A percentile compares a stretch with the other conserved stretches of the same genome.
These are phyloP conservation scores for Acipenser ruthenus DNA, from an alignment of 2,797 vertebrate species.

Conservation along the genomic window DNA sequence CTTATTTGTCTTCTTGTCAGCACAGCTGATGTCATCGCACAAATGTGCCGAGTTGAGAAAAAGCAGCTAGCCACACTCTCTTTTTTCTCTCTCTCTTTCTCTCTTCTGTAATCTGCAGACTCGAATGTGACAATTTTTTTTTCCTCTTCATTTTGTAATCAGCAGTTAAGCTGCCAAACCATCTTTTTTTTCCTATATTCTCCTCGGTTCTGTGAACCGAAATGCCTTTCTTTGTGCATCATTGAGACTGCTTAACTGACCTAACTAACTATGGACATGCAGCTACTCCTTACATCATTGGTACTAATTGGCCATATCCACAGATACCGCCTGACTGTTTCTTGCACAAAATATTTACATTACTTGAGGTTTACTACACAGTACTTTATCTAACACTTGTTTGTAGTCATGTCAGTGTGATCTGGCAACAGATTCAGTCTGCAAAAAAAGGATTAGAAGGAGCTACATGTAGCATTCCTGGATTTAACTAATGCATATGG, in stretches of 20 bases:
- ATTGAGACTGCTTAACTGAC: neutral
- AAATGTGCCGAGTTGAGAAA: conserved; percentile 12
- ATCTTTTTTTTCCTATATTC: neutral
- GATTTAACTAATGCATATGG: too few relatives aligned
- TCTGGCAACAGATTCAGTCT: too few relatives aligned
- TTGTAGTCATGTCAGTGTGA: too few relatives aligned
- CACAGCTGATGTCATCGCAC: conserved; percentile 13
- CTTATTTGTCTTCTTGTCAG: conserved; percentile 15
- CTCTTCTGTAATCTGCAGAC: neutral
- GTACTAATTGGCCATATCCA: too few relatives aligned
- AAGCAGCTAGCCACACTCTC: conserved; percentile 1
- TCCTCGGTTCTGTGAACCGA: neutral
- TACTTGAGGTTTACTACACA: too few relatives aligned
- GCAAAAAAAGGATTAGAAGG: too few relatives aligned
- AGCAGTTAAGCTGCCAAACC: neutral
- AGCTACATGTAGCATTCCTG: too few relatives aligned
- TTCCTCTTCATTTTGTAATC: neutral
- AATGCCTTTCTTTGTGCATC: conserved; percentile 1
- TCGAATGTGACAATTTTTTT: conserved; percentile 1
- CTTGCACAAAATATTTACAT: too few relatives aligned
- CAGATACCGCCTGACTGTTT: too few relatives aligned
- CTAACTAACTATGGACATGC: neutral
- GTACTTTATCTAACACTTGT: too few relatives aligned
- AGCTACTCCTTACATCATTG: neutral
- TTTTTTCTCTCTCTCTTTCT: neutral